phyloP scores from a whole-genome alignment of 2,797 vertebrate species.

The Manis pentadactyla region DNA sequence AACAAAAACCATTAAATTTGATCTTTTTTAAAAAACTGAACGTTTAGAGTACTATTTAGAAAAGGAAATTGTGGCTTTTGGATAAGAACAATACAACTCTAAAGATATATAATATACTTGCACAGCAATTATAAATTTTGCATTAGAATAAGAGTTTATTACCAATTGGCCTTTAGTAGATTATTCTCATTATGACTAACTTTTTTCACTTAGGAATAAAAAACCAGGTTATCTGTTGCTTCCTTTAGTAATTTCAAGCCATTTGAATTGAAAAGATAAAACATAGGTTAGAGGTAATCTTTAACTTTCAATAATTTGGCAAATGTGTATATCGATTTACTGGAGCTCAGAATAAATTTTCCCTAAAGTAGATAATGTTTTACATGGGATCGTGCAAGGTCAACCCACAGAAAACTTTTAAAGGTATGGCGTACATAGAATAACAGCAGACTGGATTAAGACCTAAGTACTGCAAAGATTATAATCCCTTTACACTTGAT shows the following conservation, averaged over 20 bases:
- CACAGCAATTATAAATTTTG: not conserved
- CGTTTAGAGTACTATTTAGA: not conserved
- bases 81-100: conserved; percentile 31
- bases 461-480: not conserved
- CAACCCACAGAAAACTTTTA: not conserved
- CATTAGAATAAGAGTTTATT: conserved; percentile 42
- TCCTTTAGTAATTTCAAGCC: conserved; percentile 27
- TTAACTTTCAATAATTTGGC: not conserved
- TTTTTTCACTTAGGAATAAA: conserved; percentile 51
- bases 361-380: not conserved
- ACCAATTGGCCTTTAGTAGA: not conserved
- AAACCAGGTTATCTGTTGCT: not conserved
- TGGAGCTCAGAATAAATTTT: not conserved
- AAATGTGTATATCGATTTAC: not conserved
- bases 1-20: not conserved
- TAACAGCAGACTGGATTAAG: not conserved
- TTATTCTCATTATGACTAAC: not conserved
- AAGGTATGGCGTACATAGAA: not conserved
- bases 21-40: conserved; percentile 4
- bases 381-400: not conserved
- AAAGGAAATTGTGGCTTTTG: not conserved
- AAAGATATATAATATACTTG: not conserved
- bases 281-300: not conserved
- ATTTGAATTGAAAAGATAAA: conserved; percentile 42
- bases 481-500: not conserved